Percentiles rank a stretch among this genome's conserved stretches.
Conservation (phyloP, 1,140 invertebrate genomes). For the Matsumurasca onukii region DNA sequence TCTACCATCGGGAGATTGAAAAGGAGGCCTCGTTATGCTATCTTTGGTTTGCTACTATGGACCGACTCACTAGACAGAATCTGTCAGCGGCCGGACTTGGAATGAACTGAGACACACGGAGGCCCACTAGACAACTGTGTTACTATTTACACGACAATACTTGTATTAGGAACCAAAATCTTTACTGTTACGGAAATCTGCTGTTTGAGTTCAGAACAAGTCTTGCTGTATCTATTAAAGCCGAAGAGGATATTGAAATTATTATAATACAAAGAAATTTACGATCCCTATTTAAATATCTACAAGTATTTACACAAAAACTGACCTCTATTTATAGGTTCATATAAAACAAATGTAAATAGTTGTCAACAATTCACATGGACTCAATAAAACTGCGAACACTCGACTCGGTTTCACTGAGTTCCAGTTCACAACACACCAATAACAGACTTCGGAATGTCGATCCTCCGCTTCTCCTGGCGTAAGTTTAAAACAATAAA, state of each 20-base stretch:
- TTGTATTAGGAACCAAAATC: conserved; percentile 37
- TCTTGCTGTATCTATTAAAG: conserved; percentile 28
- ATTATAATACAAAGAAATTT: conserved; percentile 28
- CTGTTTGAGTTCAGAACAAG: conserved; percentile 11
- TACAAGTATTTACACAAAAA: conserved; percentile 27
- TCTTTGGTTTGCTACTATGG: conserved; percentile 2
- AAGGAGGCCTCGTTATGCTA: neutral
- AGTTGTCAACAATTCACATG: conserved; percentile 15
- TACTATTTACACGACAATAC: conserved; percentile 20
- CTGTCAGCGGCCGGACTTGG: neutral
- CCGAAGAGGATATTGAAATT: conserved; percentile 16
- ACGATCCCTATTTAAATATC: conserved; percentile 20
- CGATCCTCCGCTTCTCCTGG: conserved; percentile 4
- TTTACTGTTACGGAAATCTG: conserved; percentile 28
- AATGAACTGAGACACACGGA: conserved; percentile 1
- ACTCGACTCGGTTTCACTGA: neutral
- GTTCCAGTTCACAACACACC: conserved; percentile 26
- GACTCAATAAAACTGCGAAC: conserved; percentile 18
- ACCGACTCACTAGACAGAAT: neutral
- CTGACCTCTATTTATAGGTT: conserved; percentile 4
- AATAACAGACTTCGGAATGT: conserved; percentile 28
- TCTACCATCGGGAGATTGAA: neutral
- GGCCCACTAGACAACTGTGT: neutral
- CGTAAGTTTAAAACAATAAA: conserved; percentile 9
- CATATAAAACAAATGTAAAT: conserved; percentile 11